A percentile compares a stretch with the other conserved stretches of the same genome.
Evolutionary conservation across 1,140 invertebrate genomes (phyloP).

Genomic region (Phthorimaea operculella): DNA sequence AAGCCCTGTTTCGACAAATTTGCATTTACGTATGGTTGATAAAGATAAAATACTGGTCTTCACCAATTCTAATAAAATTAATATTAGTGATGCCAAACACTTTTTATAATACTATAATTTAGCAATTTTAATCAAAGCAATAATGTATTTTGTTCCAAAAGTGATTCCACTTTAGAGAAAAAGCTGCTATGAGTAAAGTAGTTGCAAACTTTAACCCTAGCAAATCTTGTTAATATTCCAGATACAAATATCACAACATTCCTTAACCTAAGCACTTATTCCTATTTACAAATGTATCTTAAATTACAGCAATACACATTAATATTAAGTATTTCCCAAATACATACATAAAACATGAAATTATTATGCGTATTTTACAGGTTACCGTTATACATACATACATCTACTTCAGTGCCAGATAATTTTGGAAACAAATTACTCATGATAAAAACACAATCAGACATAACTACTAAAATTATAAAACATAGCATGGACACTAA

Average conservation of each 20-base stretch:
- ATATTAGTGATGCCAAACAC: too few species aligned
- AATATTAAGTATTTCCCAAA: conserved; percentile 54
- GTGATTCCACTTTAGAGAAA: too few species aligned
- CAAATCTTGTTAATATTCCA: conserved; percentile 48
- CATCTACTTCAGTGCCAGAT: conserved; percentile 48
- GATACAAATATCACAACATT: conserved; percentile 68
- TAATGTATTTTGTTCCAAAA: too few species aligned
- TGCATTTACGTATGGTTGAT: too few species aligned
- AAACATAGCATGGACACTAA: conserved; percentile 43
- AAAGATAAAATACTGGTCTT: too few species aligned
- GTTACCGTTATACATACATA: conserved; percentile 15
- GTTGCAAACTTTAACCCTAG: too few species aligned
- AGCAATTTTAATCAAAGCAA: too few species aligned
- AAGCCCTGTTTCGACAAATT: too few species aligned
- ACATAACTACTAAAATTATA: conserved; percentile 33
- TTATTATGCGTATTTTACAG: conserved; percentile 32
- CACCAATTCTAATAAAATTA: too few species aligned
- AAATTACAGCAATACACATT: conserved; percentile 43
- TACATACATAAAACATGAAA: conserved; percentile 33
- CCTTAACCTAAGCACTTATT: conserved; percentile 50
- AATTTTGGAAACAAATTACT: conserved; percentile 2
- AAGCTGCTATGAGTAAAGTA: too few species aligned
- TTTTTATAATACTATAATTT: too few species aligned
- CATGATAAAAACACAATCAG: background rate
- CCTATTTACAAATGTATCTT: conserved; percentile 59